Evolutionary conservation across 2,888 invertebrate species (phyloP).

Genomic region (Nomada lathburiana): DNA sequence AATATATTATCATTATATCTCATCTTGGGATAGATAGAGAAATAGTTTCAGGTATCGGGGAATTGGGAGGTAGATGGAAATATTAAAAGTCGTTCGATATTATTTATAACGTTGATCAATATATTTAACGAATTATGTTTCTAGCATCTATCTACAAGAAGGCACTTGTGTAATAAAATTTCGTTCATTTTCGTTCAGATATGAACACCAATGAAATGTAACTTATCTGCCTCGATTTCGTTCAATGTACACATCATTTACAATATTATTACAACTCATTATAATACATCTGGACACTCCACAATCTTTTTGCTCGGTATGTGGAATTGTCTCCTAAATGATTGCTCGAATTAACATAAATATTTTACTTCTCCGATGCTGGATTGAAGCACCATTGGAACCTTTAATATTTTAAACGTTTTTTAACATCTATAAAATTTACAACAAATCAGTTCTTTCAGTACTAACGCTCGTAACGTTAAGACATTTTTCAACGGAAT

Average conservation of each 20-base stretch:
- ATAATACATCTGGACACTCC: constrained; percentile 35
- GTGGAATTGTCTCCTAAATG: constrained; percentile 14
- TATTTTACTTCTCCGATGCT: constrained; percentile 13
- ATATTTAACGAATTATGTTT: constrained; percentile 80
- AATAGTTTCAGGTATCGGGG: background rate
- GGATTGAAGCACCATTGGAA: background rate
- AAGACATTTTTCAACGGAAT: background rate
- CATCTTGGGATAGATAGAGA: too few species aligned
- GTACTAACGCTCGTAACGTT: constrained; percentile 4
- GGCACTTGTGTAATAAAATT: constrained; percentile 71
- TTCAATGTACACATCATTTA: constrained; percentile 52
- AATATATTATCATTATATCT: too few species aligned
- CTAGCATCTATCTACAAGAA: constrained; percentile 76
- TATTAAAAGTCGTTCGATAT: constrained; percentile 21
- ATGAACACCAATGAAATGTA: constrained; percentile 18
- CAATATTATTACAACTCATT: constrained; percentile 44
- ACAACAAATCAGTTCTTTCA: constrained; percentile 34
- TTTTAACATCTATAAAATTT: constrained; percentile 50
- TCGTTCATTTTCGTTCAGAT: constrained; percentile 59
- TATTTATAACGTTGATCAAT: constrained; percentile 76
- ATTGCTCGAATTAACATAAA: constrained; percentile 31
- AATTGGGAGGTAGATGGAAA: background rate
- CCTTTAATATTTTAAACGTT: constrained; percentile 9
- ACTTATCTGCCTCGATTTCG: constrained; percentile 19
- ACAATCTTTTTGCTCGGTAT: background rate